These are phyloP conservation scores for Ciconia boyciana DNA, from an alignment of 2,113 vertebrate genomes.

Conservation along the genomic window DNA sequence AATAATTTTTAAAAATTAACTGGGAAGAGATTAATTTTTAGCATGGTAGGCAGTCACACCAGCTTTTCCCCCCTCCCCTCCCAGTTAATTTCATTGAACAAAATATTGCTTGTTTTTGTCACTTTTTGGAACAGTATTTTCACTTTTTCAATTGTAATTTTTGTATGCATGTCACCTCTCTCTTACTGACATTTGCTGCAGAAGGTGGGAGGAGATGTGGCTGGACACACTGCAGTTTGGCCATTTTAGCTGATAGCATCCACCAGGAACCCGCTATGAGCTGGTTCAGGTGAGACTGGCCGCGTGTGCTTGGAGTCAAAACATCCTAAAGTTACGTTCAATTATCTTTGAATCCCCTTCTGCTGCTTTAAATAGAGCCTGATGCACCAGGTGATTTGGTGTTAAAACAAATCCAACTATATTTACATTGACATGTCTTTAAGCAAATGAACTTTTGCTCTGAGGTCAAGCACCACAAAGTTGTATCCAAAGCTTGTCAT, in stretches of 20 bases:
- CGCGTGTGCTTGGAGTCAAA: neutral
- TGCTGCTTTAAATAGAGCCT: neutral
- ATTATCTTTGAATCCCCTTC: neutral
- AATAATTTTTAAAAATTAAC: neutral
- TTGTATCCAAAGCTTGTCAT: neutral
- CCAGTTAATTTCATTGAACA: neutral
- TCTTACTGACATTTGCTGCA: neutral
- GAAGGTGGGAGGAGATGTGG: neutral
- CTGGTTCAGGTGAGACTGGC: neutral
- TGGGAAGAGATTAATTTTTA: neutral
- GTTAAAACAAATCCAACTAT: neutral
- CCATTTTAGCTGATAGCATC: neutral
- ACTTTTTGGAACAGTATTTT: neutral
- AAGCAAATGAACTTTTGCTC: slow-evolving; percentile 9
- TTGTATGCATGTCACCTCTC: neutral
- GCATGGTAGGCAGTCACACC: neutral
- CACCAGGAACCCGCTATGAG: accelerated
- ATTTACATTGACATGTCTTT: neutral
- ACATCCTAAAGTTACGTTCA: neutral
- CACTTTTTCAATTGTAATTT: neutral
- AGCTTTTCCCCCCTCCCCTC: accelerated
- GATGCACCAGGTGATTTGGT: neutral
- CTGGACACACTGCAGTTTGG: neutral
- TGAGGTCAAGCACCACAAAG: slow-evolving; percentile 6
- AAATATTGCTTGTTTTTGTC: neutral